phyloP scores from a whole-genome alignment of 2,113 vertebrate species.

The Coregonus clupeaformis region DNA sequence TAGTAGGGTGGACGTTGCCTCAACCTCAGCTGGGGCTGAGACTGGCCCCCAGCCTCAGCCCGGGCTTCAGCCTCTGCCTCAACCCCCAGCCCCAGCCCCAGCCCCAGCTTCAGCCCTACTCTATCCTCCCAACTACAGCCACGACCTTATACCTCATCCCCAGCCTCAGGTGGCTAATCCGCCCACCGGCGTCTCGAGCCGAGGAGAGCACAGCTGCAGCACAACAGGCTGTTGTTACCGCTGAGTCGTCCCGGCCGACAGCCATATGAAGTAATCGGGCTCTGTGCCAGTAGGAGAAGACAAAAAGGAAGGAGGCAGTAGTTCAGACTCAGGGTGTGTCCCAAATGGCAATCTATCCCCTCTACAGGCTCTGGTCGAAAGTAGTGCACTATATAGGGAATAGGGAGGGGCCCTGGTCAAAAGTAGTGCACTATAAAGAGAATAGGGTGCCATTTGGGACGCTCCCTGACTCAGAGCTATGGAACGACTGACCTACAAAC shows the following conservation, averaged over 20 bases:
- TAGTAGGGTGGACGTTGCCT: background rate
- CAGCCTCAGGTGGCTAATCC: constrained; percentile 12
- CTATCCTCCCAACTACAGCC: no score
- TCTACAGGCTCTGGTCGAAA: no score
- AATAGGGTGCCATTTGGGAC: no score
- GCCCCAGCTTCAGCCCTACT: background rate
- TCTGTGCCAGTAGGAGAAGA: constrained; percentile 37
- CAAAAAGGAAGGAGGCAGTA: constrained; percentile 7
- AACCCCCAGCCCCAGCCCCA: background rate
- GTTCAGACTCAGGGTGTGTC: constrained; percentile 5
- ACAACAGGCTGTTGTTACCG: constrained; percentile 44
- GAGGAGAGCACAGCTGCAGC: constrained; percentile 43
- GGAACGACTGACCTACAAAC: constrained; percentile 40
- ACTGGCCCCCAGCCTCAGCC: no score
- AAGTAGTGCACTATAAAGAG: no score
- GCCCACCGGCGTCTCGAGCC: constrained; percentile 6
- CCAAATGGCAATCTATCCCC: no score
- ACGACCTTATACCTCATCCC: background rate
- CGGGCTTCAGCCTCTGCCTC: no score
- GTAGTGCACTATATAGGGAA: no score
- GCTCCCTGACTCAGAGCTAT: no score
- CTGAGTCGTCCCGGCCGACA: constrained; percentile 9
- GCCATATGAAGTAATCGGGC: constrained; percentile 28
- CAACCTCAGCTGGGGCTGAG: no score
- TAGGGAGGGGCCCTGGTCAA: no score